A percentile compares a stretch with the other conserved stretches of the same genome.
These are phyloP conservation scores for Spodoptera frugiperda DNA, from an alignment of 1,140 invertebrate genomes.

Conservation along the genomic window DNA sequence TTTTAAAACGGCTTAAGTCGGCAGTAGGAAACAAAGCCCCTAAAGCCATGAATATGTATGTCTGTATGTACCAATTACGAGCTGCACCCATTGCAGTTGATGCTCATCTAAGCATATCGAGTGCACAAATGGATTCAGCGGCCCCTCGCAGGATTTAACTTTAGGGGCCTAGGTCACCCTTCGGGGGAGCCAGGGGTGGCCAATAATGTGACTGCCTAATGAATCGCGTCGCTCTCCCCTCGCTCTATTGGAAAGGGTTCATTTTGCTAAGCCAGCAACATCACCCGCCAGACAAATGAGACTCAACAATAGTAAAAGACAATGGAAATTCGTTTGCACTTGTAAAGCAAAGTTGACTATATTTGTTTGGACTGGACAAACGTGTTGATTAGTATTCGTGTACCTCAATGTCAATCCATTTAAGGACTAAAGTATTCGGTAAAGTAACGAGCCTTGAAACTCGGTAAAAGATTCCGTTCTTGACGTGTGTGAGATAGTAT, in stretches of 20 bases:
- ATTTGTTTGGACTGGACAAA: constrained; percentile 2
- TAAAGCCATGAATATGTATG: constrained; percentile 3
- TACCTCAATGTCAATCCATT: not conserved
- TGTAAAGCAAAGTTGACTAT: not conserved
- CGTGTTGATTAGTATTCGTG: constrained; percentile 17
- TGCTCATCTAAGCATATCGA: constrained; percentile 43
- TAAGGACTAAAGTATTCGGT: constrained; percentile 4
- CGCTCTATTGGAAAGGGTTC: constrained; percentile 16
- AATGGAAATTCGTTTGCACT: constrained; percentile 8
- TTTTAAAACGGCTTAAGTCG: constrained; percentile 1
- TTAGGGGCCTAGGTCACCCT: constrained; percentile 44
- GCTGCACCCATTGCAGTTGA: constrained; percentile 33
- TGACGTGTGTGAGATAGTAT: not conserved
- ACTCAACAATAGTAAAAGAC: constrained; percentile 7
- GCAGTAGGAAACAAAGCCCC: constrained; percentile 15
- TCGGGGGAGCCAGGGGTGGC: constrained; percentile 10
- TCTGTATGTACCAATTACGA: constrained; percentile 30
- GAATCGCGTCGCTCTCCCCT: constrained; percentile 31
- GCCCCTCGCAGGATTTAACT: constrained; percentile 35
- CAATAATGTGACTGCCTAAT: constrained; percentile 33
- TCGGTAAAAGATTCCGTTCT: constrained; percentile 8
- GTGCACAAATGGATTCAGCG: constrained; percentile 38
- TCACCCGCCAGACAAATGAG: not conserved
- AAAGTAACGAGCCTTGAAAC: not conserved
- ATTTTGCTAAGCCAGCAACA: constrained; percentile 15